Evolutionary conservation across 2,113 vertebrate species (phyloP), one percentile per base, ranked within the genome.

Genomic region (Bujurquina vittata): DNA sequence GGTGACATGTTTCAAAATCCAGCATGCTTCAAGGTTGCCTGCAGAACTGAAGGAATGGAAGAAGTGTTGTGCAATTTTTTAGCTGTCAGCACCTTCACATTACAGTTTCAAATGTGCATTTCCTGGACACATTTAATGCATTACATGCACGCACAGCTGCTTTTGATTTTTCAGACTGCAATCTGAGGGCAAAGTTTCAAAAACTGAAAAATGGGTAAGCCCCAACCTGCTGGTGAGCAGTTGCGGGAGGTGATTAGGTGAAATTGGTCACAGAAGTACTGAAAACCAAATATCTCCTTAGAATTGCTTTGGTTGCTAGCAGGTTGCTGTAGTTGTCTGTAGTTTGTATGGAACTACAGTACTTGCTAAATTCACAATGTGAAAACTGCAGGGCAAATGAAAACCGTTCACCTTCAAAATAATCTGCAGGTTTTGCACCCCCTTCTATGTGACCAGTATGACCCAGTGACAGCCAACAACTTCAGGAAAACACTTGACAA

Each of bases 211-310:
- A 67, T 26, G 8, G 26, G 8, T 15, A 65, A 2, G 3, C 4
- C 20, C 33, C 37, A 33, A 65, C 22, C 0, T 0, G 40, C 26
- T 10, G 8, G 40, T 3, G 37, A 40, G 9, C 10, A 11, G 37
- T 40, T 40, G 37, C 10, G 17, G 22, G 14, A 67, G 7, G 43
- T 43, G 23, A 1, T 37, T 37, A 7, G 9, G 37, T 40, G 62
- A 65, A 43, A 23, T 4, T 10, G 35, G 40, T 65, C 3, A 35
- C 61, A 65, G 40, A 26, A 26, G 26, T 26, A 26, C 26, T 26
- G 26, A 26, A 26, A 26, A 26, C 26, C 0, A 23, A 65, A 40
- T 40, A 35, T n/a, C 35, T 40, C 35, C 40, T 23, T 65, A 35
- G n/a, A 40, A 15, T 65, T 65, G 11, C 40, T 65, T 15, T 23